Evolutionary conservation across 1,140 invertebrate genomes (phyloP).

Genomic region (Cylas formicarius): DNA sequence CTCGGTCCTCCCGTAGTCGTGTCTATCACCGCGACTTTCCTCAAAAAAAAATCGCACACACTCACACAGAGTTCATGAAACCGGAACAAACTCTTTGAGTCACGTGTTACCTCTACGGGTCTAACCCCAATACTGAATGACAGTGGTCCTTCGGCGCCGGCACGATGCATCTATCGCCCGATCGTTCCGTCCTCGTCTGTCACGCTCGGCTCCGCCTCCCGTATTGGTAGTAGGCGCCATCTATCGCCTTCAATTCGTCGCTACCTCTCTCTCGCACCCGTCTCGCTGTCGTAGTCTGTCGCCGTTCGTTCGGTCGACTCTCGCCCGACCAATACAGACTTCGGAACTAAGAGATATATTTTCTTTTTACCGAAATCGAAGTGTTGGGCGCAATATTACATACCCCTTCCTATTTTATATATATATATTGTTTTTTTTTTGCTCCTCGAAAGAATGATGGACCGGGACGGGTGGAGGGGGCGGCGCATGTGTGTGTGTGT

Average conservation of each 20-base stretch:
- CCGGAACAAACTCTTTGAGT: no score
- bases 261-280: constrained; percentile 20
- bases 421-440: constrained; percentile 26
- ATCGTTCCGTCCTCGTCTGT: constrained; percentile 10
- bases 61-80: no score
- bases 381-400: constrained; percentile 25
- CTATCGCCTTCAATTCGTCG: constrained; percentile 20
- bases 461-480: constrained; percentile 12
- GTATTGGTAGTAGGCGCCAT: constrained; percentile 38
- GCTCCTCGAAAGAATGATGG: no score
- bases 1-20: no score
- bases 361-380: constrained; percentile 42
- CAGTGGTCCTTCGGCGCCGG: constrained; percentile 11
- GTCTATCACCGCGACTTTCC: no score
- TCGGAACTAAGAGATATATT: constrained; percentile 38
- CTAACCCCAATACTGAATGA: constrained; percentile 40
- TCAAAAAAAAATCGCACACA: no score
- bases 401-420: constrained; percentile 24
- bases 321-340: constrained; percentile 34
- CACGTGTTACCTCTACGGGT: constrained; percentile 38
- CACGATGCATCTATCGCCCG: constrained; percentile 21
- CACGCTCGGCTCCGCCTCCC: constrained; percentile 33
- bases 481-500: constrained; percentile 14
- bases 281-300: constrained; percentile 23
- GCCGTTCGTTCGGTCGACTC: constrained; percentile 16